phyloP scores from a whole-genome alignment of 2,888 invertebrate genomes.

The Cosmorhoe ocellata region DNA sequence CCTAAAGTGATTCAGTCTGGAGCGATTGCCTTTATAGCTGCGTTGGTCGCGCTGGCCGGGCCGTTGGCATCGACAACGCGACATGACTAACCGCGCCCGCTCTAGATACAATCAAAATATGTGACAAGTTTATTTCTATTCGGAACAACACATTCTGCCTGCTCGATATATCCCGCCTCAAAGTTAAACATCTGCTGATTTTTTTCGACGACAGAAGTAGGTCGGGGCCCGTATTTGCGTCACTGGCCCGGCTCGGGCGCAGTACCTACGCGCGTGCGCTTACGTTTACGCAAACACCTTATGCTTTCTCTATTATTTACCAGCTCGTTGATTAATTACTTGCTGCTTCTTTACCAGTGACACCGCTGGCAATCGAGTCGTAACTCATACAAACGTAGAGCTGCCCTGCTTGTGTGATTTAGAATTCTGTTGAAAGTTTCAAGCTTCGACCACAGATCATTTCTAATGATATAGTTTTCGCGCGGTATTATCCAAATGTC shows the following conservation, averaged over 20 bases:
- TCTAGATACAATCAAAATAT: conserved; percentile 83
- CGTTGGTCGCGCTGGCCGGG: conserved; percentile 62
- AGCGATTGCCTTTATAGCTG: conserved; percentile 77
- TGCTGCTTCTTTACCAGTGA: conserved; percentile 24
- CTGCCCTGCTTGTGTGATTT: conserved; percentile 1
- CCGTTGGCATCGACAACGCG: conserved; percentile 77
- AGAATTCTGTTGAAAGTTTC: neutral
- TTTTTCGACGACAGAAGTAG: conserved; percentile 78
- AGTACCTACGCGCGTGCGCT: conserved; percentile 46
- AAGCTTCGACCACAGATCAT: no score
- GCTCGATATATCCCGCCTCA: conserved; percentile 75
- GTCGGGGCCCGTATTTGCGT: conserved; percentile 80
- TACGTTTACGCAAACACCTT: conserved; percentile 75
- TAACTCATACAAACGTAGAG: conserved; percentile 2
- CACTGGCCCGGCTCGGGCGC: conserved; percentile 60
- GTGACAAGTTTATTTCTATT: conserved; percentile 83
- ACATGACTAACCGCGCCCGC: conserved; percentile 80
- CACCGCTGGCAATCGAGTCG: conserved; percentile 3
- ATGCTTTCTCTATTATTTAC: conserved; percentile 40
- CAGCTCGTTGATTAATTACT: conserved; percentile 22
- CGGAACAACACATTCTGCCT: conserved; percentile 76
- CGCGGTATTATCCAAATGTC: no score
- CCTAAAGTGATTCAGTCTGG: conserved; percentile 78
- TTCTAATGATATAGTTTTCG: no score
- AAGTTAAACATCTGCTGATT: conserved; percentile 79